Evolutionary conservation across 2,888 invertebrate species (phyloP).

Genomic region (Pandemis heparana): DNA sequence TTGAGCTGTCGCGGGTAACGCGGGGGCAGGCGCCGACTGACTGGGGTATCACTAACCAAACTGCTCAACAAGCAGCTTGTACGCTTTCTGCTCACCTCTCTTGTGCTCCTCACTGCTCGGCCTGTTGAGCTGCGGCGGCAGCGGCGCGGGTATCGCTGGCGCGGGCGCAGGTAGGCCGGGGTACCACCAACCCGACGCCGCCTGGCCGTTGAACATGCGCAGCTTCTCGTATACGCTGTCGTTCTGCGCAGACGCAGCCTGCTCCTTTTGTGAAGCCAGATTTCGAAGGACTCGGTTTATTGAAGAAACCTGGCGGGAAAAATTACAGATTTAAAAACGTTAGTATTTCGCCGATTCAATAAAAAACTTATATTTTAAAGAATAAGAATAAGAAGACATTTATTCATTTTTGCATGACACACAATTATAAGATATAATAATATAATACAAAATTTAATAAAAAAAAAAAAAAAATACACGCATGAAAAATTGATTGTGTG

Average conservation of each 20-base stretch:
- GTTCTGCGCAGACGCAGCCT: conserved; percentile 92
- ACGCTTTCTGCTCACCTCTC: conserved; percentile 85
- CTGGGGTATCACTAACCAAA: conserved; percentile 83
- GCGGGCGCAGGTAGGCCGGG: conserved; percentile 90
- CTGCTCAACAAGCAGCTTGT: conserved; percentile 67
- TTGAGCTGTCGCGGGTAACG: conserved; percentile 68
- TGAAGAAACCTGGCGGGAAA: conserved; percentile 93
- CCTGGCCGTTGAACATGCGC: conserved; percentile 97
- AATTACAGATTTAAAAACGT: too few species aligned
- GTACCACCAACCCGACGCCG: conserved; percentile 94
- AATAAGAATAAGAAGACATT: too few species aligned
- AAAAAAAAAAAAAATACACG: too few species aligned
- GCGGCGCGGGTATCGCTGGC: conserved; percentile 90
- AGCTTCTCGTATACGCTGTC: conserved; percentile 98
- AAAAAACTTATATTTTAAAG: too few species aligned
- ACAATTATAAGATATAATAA: too few species aligned
- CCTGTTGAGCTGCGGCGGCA: conserved; percentile 86
- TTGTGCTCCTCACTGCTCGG: conserved; percentile 90
- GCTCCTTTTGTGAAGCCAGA: conserved; percentile 98
- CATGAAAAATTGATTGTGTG: too few species aligned
- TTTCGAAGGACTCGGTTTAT: conserved; percentile 99
- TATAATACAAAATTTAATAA: too few species aligned
- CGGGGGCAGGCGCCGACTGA: conserved; percentile 71
- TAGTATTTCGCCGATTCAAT: too few species aligned
- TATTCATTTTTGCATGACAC: too few species aligned